Base-by-base conservation (phyloP, 2,113 vertebrate species). In the Brachirus orientalis region DNA sequence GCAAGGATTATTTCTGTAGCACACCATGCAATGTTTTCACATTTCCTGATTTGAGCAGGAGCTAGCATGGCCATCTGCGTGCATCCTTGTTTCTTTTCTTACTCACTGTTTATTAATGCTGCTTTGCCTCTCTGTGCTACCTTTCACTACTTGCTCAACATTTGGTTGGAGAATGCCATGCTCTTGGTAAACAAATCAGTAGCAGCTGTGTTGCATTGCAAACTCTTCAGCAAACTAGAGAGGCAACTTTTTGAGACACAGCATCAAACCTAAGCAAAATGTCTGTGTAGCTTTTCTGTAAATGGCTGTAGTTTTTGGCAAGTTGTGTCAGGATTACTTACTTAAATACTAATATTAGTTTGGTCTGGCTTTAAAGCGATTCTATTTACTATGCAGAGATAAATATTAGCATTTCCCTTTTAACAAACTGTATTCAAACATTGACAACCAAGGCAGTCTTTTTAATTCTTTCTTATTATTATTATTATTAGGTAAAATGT, bases 71-170 rank as follows among this genome's bases (percentile, higher is more conserved):
- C 35, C 14, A 43, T 76, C 62, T 76, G 47, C 52, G 54, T 0
- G 1, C 62, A 48, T 65, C 51, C 75, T 66, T 59, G 36, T 60
- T 35, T 67, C 54, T 51, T 73, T 18, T 40, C 19, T 62, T 20
- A 52, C 35, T 22, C 0, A 3, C 0, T n/a, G 20, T 69, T 35
- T 69, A 63, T 35, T 69, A 63, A 75, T 58, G 38, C 45, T 28
- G n/a, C n/a, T n/a, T n/a, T n/a, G n/a, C n/a, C n/a, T 18, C 41
- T 79, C 28, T 56, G 59, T 63, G 62, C 61, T 75, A 64, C 38
- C 50, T 85, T 84, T 72, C 50, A 77, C 79, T 79, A 76, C 70
- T 53, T 22, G 58, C 67, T 83, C 62, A 50, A 60, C 56, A 61
- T 80, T 85, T 72, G 58, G 54, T 63, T 7, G 52, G 48, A 63